Evolutionary conservation across 1,140 invertebrate genomes (phyloP).

Genomic region (Sarcophaga peregrina): DNA sequence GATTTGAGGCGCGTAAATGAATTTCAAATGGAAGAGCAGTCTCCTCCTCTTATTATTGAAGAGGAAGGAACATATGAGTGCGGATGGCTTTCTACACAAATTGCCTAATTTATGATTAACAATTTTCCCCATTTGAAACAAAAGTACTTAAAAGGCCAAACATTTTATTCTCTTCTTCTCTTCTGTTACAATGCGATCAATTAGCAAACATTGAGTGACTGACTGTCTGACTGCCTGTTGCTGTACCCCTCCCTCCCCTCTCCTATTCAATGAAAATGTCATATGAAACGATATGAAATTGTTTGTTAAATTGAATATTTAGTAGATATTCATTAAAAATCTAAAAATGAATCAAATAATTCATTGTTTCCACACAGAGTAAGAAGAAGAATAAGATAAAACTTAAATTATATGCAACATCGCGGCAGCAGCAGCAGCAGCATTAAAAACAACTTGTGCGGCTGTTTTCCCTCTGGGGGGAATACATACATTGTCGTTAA

Average conservation of each 20-base stretch:
- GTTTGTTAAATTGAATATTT: constrained; percentile 29
- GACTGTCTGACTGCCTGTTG: background rate
- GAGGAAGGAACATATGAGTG: background rate
- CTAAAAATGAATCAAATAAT: background rate
- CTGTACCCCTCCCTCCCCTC: background rate
- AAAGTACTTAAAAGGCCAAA: constrained; percentile 26
- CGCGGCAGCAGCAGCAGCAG: too few species aligned
- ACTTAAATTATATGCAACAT: background rate
- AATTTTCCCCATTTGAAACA: constrained; percentile 13
- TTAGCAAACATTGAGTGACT: constrained; percentile 3
- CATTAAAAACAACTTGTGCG: constrained; percentile 1
- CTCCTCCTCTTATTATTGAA: background rate
- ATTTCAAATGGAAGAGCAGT: background rate
- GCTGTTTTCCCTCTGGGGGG: constrained; percentile 21
- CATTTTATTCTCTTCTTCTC: background rate
- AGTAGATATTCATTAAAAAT: constrained; percentile 20
- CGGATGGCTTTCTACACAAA: background rate
- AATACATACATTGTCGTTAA: background rate
- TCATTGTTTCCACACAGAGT: background rate
- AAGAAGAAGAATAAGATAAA: too few species aligned
- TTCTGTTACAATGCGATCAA: constrained; percentile 9
- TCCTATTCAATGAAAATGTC: background rate
- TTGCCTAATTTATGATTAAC: constrained; percentile 36
- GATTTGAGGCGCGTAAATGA: background rate
- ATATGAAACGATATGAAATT: background rate